Evolutionary conservation across 2,888 invertebrate genomes (phyloP), one percentile per base, ranked within the genome.

Genomic region (Cyaniris semiargus): DNA sequence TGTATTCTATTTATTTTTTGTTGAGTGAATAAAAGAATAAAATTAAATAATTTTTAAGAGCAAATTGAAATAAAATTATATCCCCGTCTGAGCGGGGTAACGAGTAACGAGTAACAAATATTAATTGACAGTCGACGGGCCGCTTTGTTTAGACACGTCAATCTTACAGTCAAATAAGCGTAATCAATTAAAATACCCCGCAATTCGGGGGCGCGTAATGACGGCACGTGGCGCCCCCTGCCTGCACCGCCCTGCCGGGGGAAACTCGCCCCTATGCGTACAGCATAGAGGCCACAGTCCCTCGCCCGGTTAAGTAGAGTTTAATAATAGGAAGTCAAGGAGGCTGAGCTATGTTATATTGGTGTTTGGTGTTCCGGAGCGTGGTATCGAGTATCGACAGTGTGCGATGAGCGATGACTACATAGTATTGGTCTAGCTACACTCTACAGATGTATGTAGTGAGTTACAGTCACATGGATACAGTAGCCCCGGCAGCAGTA

Each of bases 141-240:
- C 66, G 66, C 66, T 66, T 80, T 82, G 82, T 81, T 80, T 80
- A 80, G 81, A 80, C 79, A 88, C 88, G 89, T 90, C 92, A 89
- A 90, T 90, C 89, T 87, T 85, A 86, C 87, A 90, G 86, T 88
- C 90, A 91, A 91, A 91, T 89, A 89, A 89, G 85, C 90, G 89
- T 88, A 88, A 88, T 90, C 91, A 92, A 91, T 92, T 92, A 91
- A 89, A 86, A 85, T 85, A 84, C 86, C 86, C 76, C 83, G 84
- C 83, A 85, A 84, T 87, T 88, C 83, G 85, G 86, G 88, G 90
- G 87, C 81, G 85, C 81, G 82, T 90, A 91, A 91, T 91, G 89
- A 89, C 88, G 90, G 83, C 92, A 90, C 92, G 92, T 90, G 92
- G 84, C 90, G 83, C 82, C 87, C 88, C 86, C 86, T 80, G 78